phyloP scores from a whole-genome alignment of 2,888 invertebrate genomes.

The Nomada ferruginata region DNA sequence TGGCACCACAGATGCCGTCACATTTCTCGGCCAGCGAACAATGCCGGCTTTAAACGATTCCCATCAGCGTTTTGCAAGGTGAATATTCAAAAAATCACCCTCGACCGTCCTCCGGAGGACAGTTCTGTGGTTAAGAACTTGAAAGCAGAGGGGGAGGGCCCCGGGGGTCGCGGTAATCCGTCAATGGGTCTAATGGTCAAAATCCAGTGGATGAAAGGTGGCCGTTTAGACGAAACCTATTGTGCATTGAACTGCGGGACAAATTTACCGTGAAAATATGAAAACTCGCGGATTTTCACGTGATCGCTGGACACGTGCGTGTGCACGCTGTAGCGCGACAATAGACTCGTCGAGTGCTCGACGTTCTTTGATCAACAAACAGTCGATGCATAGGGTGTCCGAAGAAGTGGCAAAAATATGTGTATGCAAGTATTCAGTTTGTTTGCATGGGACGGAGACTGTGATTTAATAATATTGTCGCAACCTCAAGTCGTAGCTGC shows the following conservation, averaged over 20 bases:
- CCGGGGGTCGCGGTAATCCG: constrained; percentile 71
- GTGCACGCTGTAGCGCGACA: constrained; percentile 31
- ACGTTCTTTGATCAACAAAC: constrained; percentile 54
- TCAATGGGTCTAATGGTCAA: constrained; percentile 73
- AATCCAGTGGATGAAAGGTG: constrained; percentile 72
- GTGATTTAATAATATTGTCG: neutral
- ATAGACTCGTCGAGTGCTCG: constrained; percentile 51
- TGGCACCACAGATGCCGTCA: constrained; percentile 54
- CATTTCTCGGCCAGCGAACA: constrained; percentile 69
- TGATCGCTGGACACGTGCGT: constrained; percentile 22
- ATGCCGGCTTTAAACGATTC: constrained; percentile 70
- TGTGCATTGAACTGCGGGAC: constrained; percentile 58
- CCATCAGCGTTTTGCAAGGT: constrained; percentile 71
- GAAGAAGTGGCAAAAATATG: neutral
- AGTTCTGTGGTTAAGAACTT: constrained; percentile 43
- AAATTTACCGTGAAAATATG: constrained; percentile 78
- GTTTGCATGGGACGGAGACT: neutral
- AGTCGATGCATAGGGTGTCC: constrained; percentile 20
- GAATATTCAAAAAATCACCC: constrained; percentile 73
- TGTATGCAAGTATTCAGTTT: neutral
- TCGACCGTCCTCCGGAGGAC: constrained; percentile 32
- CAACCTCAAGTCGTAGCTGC: too few relatives aligned
- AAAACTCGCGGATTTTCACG: constrained; percentile 60
- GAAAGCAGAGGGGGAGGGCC: constrained; percentile 31
- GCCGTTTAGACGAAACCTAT: constrained; percentile 70